These are phyloP conservation scores for Macrotus californicus DNA, from an alignment of 2,113 vertebrate species.

Conservation along the genomic window DNA sequence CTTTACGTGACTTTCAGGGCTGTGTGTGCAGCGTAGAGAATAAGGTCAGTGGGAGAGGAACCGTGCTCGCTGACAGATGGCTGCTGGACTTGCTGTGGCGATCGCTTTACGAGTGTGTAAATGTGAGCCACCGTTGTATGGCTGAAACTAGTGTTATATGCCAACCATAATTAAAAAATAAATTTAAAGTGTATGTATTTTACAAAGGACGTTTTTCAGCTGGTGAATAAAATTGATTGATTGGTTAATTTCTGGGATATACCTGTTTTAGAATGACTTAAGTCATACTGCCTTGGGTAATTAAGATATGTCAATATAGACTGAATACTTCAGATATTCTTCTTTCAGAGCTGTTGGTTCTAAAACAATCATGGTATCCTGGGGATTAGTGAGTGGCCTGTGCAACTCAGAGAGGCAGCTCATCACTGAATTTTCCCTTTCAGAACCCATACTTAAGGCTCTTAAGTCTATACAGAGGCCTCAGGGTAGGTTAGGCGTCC, in stretches of 20 bases:
- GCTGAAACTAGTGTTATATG: background rate
- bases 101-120: background rate
- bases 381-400: background rate
- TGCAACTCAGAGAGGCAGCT: background rate
- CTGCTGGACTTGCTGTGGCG: background rate
- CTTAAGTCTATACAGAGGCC: background rate
- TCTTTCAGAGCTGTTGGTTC: background rate
- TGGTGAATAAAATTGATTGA: background rate
- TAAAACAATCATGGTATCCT: background rate
- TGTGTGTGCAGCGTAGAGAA: background rate
- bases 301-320: background rate
- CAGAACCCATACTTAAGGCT: background rate
- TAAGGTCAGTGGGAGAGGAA: background rate
- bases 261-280: background rate
- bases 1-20: background rate
- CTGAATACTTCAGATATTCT: background rate
- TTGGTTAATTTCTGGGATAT: background rate
- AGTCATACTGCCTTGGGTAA: background rate
- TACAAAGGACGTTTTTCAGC: background rate
- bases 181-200: background rate
- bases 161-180: background rate
- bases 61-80: background rate
- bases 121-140: background rate
- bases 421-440: background rate
- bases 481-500: background rate